Evolutionary conservation across 2,113 vertebrate genomes (phyloP), one percentile per base, ranked within the genome.

Genomic region (Eupsittula cactorum): DNA sequence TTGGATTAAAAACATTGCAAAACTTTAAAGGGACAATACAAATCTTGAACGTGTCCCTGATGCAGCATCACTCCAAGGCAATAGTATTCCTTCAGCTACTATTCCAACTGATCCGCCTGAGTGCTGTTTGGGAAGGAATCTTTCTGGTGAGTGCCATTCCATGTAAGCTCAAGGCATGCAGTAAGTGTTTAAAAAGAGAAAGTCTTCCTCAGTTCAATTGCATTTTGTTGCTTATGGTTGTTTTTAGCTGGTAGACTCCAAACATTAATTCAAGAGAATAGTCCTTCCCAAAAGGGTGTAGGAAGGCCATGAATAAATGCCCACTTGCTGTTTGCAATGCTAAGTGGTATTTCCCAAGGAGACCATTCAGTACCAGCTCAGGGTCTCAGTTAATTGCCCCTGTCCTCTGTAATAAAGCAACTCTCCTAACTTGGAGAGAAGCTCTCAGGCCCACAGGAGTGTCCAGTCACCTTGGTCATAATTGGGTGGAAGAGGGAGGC

Each of bases 251-350:
- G 27, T 16, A 82, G 37, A 44, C 74, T 70, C 49, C 67, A 42
- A 91, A 44, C 13, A 41, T 52, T 71, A 76, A 80, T 77, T 80
- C 63, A 35, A 62, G 63, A 37, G 67, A 80, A 82, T 5, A 12
- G 19, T 33, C 59, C 78, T 67, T 86, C 67, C 42, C 82, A 60
- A 47, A 82, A 76, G 33, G n/a, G 28, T 74, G 42, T 23, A 47
- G 65, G 64, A 75, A 78, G 42, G 68, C 82, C 82, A 60, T 70
- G 55, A 86, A 92, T 91, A 86, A 95, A 92, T 28, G 71, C 75
- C 63, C 47, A 3, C 42, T 93, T 93, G 68, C 85, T 78, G 28
- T 74, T 86, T 35, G 60, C 64, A 59, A 4, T 83, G 82, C 63
- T 75, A 63, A 93, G 49, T 42, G 79, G 33, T 10, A 47, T 90